Conservation (phyloP, 2,797 vertebrate genomes). For the Ctenopoma multispine region DNA sequence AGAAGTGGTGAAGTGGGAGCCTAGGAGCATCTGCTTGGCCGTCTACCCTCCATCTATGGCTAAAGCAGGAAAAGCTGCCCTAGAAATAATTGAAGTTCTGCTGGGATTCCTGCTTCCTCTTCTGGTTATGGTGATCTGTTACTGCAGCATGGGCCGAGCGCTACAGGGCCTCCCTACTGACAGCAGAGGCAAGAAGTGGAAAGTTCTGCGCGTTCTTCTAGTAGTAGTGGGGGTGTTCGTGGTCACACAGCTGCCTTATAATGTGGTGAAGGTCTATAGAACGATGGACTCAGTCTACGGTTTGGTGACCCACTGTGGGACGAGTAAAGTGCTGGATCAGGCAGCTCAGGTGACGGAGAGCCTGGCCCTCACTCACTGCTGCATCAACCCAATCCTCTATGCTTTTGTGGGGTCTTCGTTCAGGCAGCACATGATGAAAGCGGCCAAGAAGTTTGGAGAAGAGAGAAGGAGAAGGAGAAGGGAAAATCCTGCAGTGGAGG, state of each 20-base stretch:
- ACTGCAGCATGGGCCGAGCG: conserved; percentile 79
- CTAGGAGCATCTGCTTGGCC: conserved; percentile 82
- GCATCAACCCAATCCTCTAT: conserved; percentile 93
- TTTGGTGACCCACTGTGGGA: conserved; percentile 86
- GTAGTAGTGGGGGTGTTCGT: conserved; percentile 89
- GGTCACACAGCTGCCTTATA: conserved; percentile 92
- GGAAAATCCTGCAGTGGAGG: conserved; percentile 45
- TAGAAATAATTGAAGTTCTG: conserved; percentile 89
- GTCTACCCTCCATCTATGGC: conserved; percentile 82
- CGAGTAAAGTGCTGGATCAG: conserved; percentile 88
- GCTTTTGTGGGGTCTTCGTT: conserved; percentile 90
- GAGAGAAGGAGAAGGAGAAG: conserved; percentile 47
- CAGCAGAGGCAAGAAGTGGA: conserved; percentile 81
- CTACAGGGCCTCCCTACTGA: conserved; percentile 81
- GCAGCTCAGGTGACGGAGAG: conserved; percentile 89
- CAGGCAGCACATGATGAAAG: conserved; percentile 85
- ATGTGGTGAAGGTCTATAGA: conserved; percentile 87
- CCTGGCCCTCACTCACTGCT: conserved; percentile 91
- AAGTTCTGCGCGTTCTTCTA: conserved; percentile 87
- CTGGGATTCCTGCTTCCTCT: conserved; percentile 91
- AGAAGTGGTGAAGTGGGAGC: conserved; percentile 82
- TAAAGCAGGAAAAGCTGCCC: conserved; percentile 79
- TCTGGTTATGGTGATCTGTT: conserved; percentile 89
- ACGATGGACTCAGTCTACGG: conserved; percentile 87
- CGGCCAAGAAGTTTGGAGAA: conserved; percentile 83